Evolutionary conservation across 2,797 vertebrate species (phyloP).

Genomic region (Staurois parvus): DNA sequence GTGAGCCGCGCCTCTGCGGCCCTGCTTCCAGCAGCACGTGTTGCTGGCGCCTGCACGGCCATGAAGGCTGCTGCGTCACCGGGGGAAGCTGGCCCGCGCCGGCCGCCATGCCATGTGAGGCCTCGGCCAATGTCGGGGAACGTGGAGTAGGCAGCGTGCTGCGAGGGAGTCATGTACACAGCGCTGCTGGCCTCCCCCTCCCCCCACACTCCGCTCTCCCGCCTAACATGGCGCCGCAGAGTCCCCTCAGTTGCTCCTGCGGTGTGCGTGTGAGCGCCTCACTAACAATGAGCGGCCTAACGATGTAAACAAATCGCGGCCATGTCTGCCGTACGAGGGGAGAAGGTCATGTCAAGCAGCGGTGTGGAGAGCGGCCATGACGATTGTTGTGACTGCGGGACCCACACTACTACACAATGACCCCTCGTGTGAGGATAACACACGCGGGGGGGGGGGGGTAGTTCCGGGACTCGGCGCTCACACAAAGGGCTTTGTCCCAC

Average conservation of each 20-base stretch:
- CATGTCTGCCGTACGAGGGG: neutral
- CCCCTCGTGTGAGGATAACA: constrained; percentile 57
- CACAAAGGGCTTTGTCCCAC: constrained; percentile 31
- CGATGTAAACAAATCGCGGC: constrained; percentile 60
- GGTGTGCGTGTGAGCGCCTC: neutral
- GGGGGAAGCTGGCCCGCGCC: constrained; percentile 28
- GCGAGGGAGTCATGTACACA: constrained; percentile 70
- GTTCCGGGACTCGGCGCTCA: constrained; percentile 61
- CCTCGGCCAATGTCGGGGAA: neutral
- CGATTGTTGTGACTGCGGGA: constrained; percentile 28
- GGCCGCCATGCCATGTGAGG: constrained; percentile 62
- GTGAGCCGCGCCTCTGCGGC: constrained; percentile 54
- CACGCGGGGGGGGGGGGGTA: constrained; percentile 46
- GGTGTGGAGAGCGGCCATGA: neutral
- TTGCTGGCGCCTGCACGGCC: neutral
- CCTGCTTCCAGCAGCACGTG: constrained; percentile 57
- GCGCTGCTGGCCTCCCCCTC: constrained; percentile 47
- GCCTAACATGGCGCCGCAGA: constrained; percentile 80
- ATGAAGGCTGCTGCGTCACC: constrained; percentile 43
- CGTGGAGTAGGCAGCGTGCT: neutral
- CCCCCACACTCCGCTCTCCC: constrained; percentile 75
- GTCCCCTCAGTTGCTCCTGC: constrained; percentile 68
- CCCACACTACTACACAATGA: constrained; percentile 63
- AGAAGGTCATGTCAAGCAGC: constrained; percentile 19
- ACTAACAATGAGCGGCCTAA: neutral